These are phyloP conservation scores for Apotomis capreana DNA, from an alignment of 2,888 invertebrate species.

Conservation along the genomic window DNA sequence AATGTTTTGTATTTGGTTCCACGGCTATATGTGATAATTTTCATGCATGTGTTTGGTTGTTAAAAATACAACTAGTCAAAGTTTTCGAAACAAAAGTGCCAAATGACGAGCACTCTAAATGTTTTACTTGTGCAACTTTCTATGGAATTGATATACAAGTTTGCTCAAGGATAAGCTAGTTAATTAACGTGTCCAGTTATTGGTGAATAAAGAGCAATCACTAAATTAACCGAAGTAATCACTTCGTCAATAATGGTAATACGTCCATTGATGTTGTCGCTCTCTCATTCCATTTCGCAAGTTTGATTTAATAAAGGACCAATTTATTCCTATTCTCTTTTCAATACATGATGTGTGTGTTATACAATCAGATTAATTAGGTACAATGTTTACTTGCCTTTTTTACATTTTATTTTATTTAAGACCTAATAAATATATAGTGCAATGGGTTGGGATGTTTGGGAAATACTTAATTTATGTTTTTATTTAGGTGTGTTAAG, in stretches of 20 bases:
- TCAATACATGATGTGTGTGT: constrained; percentile 1
- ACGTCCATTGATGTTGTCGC: constrained; percentile 22
- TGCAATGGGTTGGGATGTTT: constrained; percentile 35
- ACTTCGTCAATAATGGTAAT: constrained; percentile 12
- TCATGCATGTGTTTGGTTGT: constrained; percentile 50
- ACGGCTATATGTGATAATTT: constrained; percentile 60
- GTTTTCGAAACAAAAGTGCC: constrained; percentile 67
- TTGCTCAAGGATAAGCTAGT: constrained; percentile 33
- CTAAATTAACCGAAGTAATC: constrained; percentile 10
- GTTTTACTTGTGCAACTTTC: constrained; percentile 47
- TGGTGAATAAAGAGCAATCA: constrained; percentile 45
- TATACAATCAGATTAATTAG: constrained; percentile 17
- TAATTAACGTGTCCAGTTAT: background rate
- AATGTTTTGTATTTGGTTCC: constrained; percentile 40
- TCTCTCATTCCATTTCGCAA: constrained; percentile 18
- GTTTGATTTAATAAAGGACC: constrained; percentile 24
- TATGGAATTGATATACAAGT: constrained; percentile 57
- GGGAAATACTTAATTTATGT: constrained; percentile 43
- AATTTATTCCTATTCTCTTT: constrained; percentile 17
- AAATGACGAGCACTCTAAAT: constrained; percentile 70
- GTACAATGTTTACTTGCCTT: constrained; percentile 36
- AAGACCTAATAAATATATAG: constrained; percentile 33
- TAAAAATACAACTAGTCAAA: constrained; percentile 66
- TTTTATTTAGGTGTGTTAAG: constrained; percentile 47
- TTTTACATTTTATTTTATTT: constrained; percentile 28